Evolutionary conservation across 2,888 invertebrate genomes (phyloP).

Genomic region (Cosmia trapezina): DNA sequence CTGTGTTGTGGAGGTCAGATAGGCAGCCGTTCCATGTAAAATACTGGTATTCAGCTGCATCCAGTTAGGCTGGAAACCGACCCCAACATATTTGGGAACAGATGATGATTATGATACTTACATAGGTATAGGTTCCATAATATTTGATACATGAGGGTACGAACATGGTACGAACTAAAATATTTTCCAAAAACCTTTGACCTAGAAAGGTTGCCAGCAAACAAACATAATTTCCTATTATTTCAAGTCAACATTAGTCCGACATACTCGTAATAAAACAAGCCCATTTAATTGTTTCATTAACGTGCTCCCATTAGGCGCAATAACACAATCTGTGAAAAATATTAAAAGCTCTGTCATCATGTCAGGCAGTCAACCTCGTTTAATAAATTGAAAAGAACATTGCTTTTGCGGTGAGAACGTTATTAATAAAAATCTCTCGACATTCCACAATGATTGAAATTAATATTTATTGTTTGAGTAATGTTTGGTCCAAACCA

Average conservation of each 20-base stretch:
- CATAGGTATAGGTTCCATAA: neutral
- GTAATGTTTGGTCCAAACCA: neutral
- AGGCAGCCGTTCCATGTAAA: too few relatives aligned
- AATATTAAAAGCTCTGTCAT: conserved; percentile 42
- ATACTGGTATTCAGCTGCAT: too few relatives aligned
- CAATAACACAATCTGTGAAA: conserved; percentile 22
- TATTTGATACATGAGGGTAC: neutral
- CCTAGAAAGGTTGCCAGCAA: neutral
- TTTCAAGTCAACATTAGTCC: conserved; percentile 17
- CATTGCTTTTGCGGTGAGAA: conserved; percentile 25
- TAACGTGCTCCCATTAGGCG: conserved; percentile 37
- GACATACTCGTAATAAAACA: conserved; percentile 33
- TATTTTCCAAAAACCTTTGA: neutral
- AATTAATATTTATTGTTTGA: neutral
- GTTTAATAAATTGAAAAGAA: conserved; percentile 41
- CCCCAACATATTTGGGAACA: too few relatives aligned
- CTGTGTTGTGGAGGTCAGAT: too few relatives aligned
- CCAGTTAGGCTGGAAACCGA: too few relatives aligned
- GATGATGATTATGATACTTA: neutral
- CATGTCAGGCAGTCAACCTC: conserved; percentile 18
- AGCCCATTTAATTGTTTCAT: conserved; percentile 43
- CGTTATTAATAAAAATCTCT: conserved; percentile 25
- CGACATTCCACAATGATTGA: neutral
- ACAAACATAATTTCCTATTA: conserved; percentile 12
- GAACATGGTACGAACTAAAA: neutral